phyloP scores from a whole-genome alignment of 2,888 invertebrate genomes.

The Noctua comes region DNA sequence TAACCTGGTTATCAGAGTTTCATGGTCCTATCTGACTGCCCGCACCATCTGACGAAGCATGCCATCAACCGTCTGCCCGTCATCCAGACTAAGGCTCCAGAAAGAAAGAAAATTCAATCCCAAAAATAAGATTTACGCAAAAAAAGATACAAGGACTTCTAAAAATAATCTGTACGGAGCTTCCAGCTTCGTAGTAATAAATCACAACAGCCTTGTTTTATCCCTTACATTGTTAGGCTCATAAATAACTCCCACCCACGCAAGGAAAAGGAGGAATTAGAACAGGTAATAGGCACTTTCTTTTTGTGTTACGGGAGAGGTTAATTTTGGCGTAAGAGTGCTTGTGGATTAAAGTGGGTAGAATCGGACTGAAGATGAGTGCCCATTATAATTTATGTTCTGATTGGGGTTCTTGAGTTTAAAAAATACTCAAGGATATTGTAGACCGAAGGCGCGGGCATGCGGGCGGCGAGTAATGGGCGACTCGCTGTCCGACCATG shows the following conservation, averaged over 20 bases:
- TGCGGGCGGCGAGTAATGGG: too few relatives aligned
- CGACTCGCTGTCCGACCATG: too few relatives aligned
- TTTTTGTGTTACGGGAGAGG: slow-evolving; percentile 4
- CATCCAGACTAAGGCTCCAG: not conserved
- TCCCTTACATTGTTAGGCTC: slow-evolving; percentile 22
- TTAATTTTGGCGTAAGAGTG: slow-evolving; percentile 13
- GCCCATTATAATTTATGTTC: not conserved
- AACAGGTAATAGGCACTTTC: slow-evolving; percentile 5
- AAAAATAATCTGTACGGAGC: slow-evolving; percentile 29
- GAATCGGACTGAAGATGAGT: slow-evolving; percentile 1
- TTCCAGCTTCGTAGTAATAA: not conserved
- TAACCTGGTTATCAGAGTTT: not conserved
- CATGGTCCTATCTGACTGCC: too few relatives aligned
- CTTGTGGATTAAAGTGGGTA: not conserved
- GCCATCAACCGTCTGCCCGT: not conserved
- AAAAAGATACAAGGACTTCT: slow-evolving; percentile 21
- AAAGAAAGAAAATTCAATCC: not conserved
- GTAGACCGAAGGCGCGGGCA: too few relatives aligned
- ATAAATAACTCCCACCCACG: slow-evolving; percentile 34
- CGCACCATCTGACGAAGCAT: not conserved
- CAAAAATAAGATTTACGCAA: not conserved
- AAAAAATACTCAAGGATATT: not conserved
- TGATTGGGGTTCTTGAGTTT: not conserved
- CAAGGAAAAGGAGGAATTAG: not conserved
- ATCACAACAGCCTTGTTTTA: slow-evolving; percentile 27